These are phyloP conservation scores for Fregetta grallaria DNA, from an alignment of 2,113 vertebrate genomes.

Conservation along the genomic window DNA sequence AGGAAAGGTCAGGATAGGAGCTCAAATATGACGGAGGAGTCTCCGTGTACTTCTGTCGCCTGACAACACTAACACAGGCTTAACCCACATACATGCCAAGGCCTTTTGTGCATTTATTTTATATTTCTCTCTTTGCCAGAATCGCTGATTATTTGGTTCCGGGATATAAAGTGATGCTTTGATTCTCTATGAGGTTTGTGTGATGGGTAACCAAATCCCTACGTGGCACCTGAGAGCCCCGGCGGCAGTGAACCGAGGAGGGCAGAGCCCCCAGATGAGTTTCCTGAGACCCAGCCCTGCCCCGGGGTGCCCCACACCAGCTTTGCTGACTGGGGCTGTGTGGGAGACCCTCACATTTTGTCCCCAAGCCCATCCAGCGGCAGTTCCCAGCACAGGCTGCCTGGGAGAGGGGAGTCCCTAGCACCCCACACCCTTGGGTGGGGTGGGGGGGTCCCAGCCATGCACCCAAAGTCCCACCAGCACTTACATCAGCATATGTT, in stretches of 20 bases:
- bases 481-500: fast-evolving
- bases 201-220: not conserved
- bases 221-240: fast-evolving
- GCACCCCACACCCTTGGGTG: not conserved
- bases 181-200: fast-evolving
- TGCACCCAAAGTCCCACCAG: not conserved
- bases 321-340: not conserved
- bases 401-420: not conserved
- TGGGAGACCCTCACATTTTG: fast-evolving
- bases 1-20: not conserved
- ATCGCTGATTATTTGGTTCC: fast-evolving
- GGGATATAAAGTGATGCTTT: not conserved
- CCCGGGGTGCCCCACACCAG: not conserved
- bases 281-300: not conserved
- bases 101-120: not conserved
- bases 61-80: not conserved
- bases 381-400: not conserved
- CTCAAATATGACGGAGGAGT: not conserved
- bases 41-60: not conserved
- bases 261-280: not conserved
- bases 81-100: fast-evolving
- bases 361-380: not conserved
- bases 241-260: fast-evolving
- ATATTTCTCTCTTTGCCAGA: not conserved
- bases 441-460: fast-evolving